Conservation (phyloP, 2,113 vertebrate genomes). For the Anhinga anhinga region DNA sequence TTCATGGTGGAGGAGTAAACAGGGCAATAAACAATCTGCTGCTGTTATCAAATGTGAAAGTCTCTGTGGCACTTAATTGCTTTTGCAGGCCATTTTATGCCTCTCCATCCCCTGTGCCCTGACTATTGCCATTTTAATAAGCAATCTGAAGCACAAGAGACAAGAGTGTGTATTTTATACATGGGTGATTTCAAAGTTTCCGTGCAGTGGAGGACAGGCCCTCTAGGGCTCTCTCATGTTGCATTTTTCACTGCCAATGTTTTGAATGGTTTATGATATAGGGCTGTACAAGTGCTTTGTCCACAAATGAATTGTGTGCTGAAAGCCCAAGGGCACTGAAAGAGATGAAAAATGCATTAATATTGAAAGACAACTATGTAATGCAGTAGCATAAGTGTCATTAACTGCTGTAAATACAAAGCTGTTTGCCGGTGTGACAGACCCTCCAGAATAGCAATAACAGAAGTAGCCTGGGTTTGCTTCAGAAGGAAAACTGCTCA, state of each 20-base stretch:
- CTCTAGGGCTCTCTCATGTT: background rate
- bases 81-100: background rate
- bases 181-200: background rate
- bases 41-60: background rate
- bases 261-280: background rate
- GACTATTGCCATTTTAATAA: background rate
- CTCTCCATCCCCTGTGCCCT: background rate
- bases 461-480: background rate
- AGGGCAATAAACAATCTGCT: background rate
- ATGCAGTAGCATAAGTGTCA: background rate
- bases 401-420: constrained; percentile 33
- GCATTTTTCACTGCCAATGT: background rate
- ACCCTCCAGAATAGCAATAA: background rate
- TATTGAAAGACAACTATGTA: background rate
- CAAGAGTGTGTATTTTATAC: background rate
- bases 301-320: background rate
- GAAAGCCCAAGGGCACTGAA: background rate
- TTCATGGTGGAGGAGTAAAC: background rate
- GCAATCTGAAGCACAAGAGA: background rate
- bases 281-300: background rate
- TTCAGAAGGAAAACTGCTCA: background rate
- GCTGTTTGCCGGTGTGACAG: background rate
- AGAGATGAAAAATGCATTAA: background rate
- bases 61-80: background rate
- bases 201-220: background rate